phyloP scores from a whole-genome alignment of 2,797 vertebrate species.

The Sebastes vulpes region DNA sequence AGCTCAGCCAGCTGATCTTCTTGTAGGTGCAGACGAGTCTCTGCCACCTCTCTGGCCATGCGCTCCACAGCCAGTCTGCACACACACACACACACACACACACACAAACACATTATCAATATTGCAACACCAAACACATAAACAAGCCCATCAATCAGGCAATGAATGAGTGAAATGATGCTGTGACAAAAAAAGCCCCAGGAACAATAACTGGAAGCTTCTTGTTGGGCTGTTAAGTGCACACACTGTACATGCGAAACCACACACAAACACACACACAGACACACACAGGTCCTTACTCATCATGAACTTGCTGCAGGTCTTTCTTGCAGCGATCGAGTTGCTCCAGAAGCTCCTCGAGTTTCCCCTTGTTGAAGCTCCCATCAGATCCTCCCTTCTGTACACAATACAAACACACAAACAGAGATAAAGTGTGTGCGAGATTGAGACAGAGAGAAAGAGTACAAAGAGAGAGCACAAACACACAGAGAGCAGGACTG shows the following conservation, averaged over 20 bases:
- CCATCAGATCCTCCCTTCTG: slow-evolving; percentile 56
- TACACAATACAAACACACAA: neutral
- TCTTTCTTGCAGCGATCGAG: slow-evolving; percentile 86
- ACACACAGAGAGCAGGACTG: neutral
- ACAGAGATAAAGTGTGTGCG: neutral
- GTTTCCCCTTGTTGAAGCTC: slow-evolving; percentile 67
- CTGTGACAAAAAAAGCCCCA: slow-evolving; percentile 2
- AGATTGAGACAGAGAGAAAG: neutral
- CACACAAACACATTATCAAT: neutral
- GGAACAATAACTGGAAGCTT: neutral
- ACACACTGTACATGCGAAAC: neutral
- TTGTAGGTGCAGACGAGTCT: slow-evolving; percentile 81
- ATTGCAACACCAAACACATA: neutral
- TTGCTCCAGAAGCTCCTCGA: slow-evolving; percentile 85
- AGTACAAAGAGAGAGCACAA: slow-evolving; percentile 10
- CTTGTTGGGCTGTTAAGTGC: neutral
- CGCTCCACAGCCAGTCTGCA: slow-evolving; percentile 85
- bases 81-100: slow-evolving; percentile 6
- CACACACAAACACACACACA: neutral
- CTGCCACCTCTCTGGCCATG: slow-evolving; percentile 82
- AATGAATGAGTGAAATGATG: neutral
- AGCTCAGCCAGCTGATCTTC: slow-evolving; percentile 88
- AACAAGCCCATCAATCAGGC: slow-evolving; percentile 3
- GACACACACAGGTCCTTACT: slow-evolving; percentile 84
- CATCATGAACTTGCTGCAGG: slow-evolving; percentile 84